Percentiles rank a stretch among this genome's conserved stretches.
These are phyloP conservation scores for Nannobrachium achirus DNA, from an alignment of 2,113 vertebrate genomes.

Conservation along the genomic window DNA sequence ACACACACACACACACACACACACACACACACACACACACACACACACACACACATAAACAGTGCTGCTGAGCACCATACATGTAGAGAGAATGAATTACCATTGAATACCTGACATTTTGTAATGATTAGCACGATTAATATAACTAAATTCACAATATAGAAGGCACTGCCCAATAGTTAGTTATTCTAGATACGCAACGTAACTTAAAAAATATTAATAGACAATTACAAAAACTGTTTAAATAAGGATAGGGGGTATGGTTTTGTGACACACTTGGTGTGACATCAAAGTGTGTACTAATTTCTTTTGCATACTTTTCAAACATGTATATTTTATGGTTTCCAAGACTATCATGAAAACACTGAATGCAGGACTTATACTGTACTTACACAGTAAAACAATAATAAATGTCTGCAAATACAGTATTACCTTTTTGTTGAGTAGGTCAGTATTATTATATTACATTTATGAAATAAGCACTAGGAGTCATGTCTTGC, in stretches of 20 bases:
- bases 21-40: not conserved
- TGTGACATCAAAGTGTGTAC: conserved; percentile 59
- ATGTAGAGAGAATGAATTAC: conserved; percentile 53
- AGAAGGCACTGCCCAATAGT: conserved; percentile 55
- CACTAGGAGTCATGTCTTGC: conserved; percentile 46
- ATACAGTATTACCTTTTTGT: conserved; percentile 68
- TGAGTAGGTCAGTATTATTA: conserved; percentile 56
- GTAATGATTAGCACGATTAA: conserved; percentile 72
- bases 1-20: not conserved
- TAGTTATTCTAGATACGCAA: conserved; percentile 74
- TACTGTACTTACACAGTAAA: conserved; percentile 74
- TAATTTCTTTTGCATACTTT: conserved; percentile 75
- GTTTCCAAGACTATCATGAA: conserved; percentile 69
- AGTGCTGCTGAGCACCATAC: conserved; percentile 62
- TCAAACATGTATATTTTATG: conserved; percentile 72
- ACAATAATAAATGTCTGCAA: conserved; percentile 64
- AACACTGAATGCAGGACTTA: conserved; percentile 66
- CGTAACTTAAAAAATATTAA: conserved; percentile 65
- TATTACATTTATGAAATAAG: conserved; percentile 58
- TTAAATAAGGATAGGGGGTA: conserved; percentile 51
- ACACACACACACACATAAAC: conserved; percentile 28
- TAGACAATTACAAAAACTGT: conserved; percentile 46
- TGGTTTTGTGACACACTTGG: conserved; percentile 48
- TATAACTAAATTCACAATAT: conserved; percentile 61
- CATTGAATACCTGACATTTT: conserved; percentile 53